Percentiles rank a stretch among this genome's conserved stretches.
phyloP scores from a whole-genome alignment of 1,140 invertebrate species.

The Drosophila tristis region DNA sequence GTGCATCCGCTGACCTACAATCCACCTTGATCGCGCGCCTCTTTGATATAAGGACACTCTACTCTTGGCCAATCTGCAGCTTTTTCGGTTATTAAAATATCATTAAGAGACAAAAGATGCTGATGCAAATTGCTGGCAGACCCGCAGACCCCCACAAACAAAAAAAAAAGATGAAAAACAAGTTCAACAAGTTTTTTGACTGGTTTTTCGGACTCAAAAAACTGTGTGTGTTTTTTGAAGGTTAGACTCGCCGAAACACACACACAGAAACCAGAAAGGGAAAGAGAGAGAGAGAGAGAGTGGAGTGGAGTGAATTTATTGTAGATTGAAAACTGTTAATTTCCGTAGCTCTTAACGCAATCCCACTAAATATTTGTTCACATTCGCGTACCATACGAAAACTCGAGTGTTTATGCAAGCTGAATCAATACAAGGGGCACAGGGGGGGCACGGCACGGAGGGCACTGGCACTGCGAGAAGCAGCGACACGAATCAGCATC shows the following conservation, averaged over 20 bases:
- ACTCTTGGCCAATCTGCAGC: neutral
- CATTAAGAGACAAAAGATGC: slow-evolving; percentile 40
- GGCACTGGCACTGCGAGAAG: no score
- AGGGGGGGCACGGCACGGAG: no score
- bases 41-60: slow-evolving; percentile 47
- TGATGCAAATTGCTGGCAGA: slow-evolving; percentile 56
- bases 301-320: slow-evolving; percentile 4
- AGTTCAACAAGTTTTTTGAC: slow-evolving; percentile 68
- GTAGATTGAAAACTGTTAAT: slow-evolving; percentile 69
- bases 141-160: slow-evolving; percentile 16
- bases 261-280: neutral
- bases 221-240: slow-evolving; percentile 52
- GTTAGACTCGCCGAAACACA: slow-evolving; percentile 56
- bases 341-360: slow-evolving; percentile 62
- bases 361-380: slow-evolving; percentile 68
- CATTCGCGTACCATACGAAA: slow-evolving; percentile 20
- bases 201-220: slow-evolving; percentile 41
- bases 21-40: slow-evolving; percentile 48
- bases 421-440: slow-evolving; percentile 44
- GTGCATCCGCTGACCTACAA: slow-evolving; percentile 74
- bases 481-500: neutral
- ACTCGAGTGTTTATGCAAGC: slow-evolving; percentile 58
- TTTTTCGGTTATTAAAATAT: slow-evolving; percentile 53
- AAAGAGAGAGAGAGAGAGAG: slow-evolving; percentile 18
- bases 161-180: slow-evolving; percentile 47